phyloP scores from a whole-genome alignment of 1,140 invertebrate genomes.

The Myzus persicae region DNA sequence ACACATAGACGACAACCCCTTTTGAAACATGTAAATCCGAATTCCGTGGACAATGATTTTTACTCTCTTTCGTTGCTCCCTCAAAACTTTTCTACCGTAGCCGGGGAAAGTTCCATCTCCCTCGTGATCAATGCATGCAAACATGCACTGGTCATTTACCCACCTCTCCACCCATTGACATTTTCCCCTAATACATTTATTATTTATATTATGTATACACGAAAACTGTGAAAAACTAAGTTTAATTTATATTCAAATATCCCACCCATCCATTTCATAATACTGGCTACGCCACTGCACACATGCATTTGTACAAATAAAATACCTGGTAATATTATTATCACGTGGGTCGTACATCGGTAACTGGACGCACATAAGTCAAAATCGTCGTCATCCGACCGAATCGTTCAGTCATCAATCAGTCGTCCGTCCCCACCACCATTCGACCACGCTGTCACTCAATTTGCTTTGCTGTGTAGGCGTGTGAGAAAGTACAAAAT shows the following conservation, averaged over 20 bases:
- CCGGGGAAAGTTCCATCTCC: neutral
- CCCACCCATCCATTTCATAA: too few relatives aligned
- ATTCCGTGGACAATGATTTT: neutral
- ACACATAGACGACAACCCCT: neutral
- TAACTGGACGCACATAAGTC: neutral
- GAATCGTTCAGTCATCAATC: slow-evolving; percentile 40
- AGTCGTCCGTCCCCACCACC: neutral
- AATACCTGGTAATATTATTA: neutral
- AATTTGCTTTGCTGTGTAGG: neutral
- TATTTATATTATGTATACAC: too few relatives aligned
- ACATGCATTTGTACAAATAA: neutral
- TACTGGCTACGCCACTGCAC: too few relatives aligned
- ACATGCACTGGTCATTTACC: too few relatives aligned
- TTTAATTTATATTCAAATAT: too few relatives aligned
- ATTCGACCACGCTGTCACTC: neutral
- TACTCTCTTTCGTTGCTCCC: neutral
- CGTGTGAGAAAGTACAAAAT: neutral
- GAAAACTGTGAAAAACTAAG: too few relatives aligned
- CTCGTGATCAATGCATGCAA: neutral
- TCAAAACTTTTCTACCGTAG: neutral
- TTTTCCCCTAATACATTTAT: too few relatives aligned
- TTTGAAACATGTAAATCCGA: slow-evolving; percentile 11
- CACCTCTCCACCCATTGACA: too few relatives aligned
- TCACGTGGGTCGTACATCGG: neutral
- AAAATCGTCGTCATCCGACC: slow-evolving; percentile 5